Evolutionary conservation across 1,140 invertebrate genomes (phyloP), one percentile per base, ranked within the genome.

Genomic region (Drosophila rufa): DNA sequence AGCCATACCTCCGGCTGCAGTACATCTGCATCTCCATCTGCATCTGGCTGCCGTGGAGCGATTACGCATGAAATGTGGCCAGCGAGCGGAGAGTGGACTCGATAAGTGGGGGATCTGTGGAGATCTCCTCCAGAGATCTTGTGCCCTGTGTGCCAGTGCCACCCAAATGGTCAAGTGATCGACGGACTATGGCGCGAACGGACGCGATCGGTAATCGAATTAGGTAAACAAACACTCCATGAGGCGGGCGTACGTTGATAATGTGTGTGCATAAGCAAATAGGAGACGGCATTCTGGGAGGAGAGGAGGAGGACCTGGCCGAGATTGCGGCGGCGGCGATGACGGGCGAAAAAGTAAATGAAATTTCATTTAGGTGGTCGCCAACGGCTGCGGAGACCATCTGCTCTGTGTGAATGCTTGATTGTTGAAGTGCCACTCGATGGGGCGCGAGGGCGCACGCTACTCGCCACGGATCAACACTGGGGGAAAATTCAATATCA

Each of bases 391-490:
- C 57, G 73, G 76, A 53, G 50, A 80, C 84, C 84, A 87, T 87
- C 84, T 87, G 84, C 84, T 89, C 53, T 89, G 84, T 87, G 85
- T 89, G 89, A 91, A 91, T 89, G 89, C 87, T 91, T 91, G 89
- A 91, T 91, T 91, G 89, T 91, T 91, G 80, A 79, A 91, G 89
- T 91, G 89, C 53, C 83, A 91, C 84, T 87, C 14, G 84, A 87
- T 70, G 89, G 84, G 79, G 89, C 84, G 89, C 80, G 84, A 84
- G 85, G 86, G 85, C 86, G 74, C 89, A 84, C 89, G 89, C 85
- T 89, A 85, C 85, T 85, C 84, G 80, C 75, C 47, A 75, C 59
- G 45, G 51, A 25, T 40, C 12, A 40, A 40, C 62, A 70, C 67
- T 55, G 17, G 2, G 4, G 2, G 25, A 40, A 75, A 65, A 27